Conservation (phyloP, 2,888 invertebrate genomes). For the Agrochola litura region DNA sequence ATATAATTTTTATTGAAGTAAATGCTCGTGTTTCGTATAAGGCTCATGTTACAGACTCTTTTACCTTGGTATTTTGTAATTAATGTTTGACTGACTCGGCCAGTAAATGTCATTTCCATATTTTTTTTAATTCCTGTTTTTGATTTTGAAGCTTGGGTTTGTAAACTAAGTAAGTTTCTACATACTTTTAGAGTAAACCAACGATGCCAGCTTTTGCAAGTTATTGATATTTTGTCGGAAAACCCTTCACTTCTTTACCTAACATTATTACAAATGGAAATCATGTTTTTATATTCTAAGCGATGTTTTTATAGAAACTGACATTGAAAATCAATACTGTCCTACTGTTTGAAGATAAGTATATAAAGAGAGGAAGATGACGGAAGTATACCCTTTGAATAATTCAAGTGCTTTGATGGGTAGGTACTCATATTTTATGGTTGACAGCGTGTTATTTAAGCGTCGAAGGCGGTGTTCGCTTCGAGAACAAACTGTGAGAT, state of each 20-base stretch:
- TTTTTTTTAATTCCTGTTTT: neutral
- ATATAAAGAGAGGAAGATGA: constrained; percentile 43
- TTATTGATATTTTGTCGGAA: neutral
- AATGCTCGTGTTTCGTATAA: neutral
- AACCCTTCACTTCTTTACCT: constrained; percentile 13
- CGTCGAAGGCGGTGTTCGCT: constrained; percentile 52
- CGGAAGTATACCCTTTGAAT: constrained; percentile 58
- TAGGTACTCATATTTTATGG: constrained; percentile 62
- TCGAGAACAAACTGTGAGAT: constrained; percentile 77
- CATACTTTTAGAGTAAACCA: too few species aligned
- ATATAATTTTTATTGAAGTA: neutral
- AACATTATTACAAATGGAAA: constrained; percentile 14
- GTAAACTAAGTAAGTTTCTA: neutral
- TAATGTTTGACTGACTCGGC: neutral
- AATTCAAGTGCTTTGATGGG: constrained; percentile 59
- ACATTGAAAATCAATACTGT: constrained; percentile 41
- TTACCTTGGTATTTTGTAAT: neutral
- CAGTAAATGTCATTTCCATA: neutral
- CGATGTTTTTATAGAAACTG: constrained; percentile 18
- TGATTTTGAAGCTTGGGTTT: neutral
- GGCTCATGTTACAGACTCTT: neutral
- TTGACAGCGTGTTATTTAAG: constrained; percentile 69
- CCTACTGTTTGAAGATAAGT: constrained; percentile 42
- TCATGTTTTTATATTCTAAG: constrained; percentile 31
- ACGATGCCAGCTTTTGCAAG: neutral